phyloP scores from a whole-genome alignment of 2,113 vertebrate species.

The Pithys albifrons region DNA sequence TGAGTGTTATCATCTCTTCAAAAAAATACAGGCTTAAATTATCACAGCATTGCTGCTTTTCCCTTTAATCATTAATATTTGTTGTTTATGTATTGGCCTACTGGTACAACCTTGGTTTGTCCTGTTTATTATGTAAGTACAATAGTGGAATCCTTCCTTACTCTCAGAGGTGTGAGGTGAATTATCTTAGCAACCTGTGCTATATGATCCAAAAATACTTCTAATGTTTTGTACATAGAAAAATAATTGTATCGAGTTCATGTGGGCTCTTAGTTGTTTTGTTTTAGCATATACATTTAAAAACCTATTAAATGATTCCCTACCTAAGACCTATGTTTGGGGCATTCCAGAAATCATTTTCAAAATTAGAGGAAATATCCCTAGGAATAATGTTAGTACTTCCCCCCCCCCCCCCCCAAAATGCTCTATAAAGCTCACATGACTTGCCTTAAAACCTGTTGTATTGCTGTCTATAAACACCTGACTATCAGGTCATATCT shows the following conservation, averaged over 20 bases:
- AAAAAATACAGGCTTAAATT: neutral
- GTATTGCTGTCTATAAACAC: neutral
- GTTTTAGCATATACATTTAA: neutral
- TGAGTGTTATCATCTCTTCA: neutral
- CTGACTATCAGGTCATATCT: neutral
- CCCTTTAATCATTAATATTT: neutral
- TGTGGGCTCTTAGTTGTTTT: neutral
- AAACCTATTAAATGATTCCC: neutral
- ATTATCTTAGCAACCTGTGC: neutral
- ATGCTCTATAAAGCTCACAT: neutral
- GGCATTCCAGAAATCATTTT: neutral
- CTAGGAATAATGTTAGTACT: neutral
- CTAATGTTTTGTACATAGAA: neutral
- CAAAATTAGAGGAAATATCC: neutral
- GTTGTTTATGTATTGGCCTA: neutral
- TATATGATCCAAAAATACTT: neutral
- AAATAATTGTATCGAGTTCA: neutral
- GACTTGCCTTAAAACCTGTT: neutral
- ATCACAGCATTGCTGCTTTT: neutral
- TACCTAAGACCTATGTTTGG: neutral
- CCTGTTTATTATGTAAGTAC: neutral
- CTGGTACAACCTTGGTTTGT: neutral
- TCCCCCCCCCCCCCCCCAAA: rapidly evolving
- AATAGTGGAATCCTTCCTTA: neutral
- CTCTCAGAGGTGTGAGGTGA: neutral